Conservation (phyloP, 2,888 invertebrate species). For the Yponomeuta cagnagella region DNA sequence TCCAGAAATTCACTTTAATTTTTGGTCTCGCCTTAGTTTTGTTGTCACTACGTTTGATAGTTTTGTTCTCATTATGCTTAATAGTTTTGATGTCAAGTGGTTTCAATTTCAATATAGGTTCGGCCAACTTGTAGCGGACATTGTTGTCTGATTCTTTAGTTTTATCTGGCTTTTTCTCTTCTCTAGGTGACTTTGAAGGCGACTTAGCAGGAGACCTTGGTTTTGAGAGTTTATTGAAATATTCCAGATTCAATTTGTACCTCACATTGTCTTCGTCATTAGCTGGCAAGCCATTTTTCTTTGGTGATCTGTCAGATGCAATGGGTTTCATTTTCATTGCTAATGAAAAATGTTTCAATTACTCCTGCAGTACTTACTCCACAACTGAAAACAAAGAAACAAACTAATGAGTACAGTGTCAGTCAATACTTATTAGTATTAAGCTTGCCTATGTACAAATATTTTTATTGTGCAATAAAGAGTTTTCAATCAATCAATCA, state of each 20-base stretch:
- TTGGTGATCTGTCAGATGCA: conserved; percentile 27
- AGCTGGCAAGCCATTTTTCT: conserved; percentile 51
- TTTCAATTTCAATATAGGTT: conserved; percentile 7
- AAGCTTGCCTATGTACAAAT: no score
- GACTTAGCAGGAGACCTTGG: conserved; percentile 17
- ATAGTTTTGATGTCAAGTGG: conserved; percentile 34
- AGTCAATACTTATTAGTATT: no score
- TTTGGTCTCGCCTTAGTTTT: conserved; percentile 56
- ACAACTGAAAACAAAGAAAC: conserved; percentile 27
- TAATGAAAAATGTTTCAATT: no score
- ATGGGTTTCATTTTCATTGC: conserved; percentile 40
- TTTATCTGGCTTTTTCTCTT: conserved; percentile 1
- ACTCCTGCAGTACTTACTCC: conserved; percentile 10
- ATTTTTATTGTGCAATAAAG: no score
- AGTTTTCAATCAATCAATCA: not conserved
- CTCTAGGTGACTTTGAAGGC: not conserved
- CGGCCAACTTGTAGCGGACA: conserved; percentile 55
- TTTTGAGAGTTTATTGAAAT: conserved; percentile 34
- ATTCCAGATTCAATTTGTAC: conserved; percentile 57
- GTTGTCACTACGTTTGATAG: conserved; percentile 26
- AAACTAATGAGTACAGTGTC: not conserved
- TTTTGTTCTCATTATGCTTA: conserved; percentile 33
- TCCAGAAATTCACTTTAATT: conserved; percentile 70
- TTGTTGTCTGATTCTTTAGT: conserved; percentile 43
- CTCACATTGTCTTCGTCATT: conserved; percentile 61